Evolutionary conservation across 2,888 invertebrate species (phyloP).

Genomic region (Drosophila infuscata): DNA sequence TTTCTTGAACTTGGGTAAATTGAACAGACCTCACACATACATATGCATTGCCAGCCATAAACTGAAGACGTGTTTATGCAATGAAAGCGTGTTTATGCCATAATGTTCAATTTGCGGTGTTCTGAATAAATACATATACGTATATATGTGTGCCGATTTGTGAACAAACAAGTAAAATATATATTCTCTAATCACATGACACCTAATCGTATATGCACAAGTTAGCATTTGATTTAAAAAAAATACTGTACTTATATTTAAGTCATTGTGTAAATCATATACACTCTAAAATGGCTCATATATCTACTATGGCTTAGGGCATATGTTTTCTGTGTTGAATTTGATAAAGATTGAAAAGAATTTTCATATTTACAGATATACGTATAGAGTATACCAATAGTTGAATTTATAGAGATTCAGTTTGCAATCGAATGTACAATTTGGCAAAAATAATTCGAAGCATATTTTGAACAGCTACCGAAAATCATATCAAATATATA

Average conservation of each 20-base stretch:
- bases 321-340: background rate
- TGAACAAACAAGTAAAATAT: background rate
- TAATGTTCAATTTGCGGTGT: background rate
- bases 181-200: background rate
- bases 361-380: background rate
- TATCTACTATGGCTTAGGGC: too few relatives aligned
- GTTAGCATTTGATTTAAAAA: background rate
- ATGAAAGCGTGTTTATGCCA: background rate
- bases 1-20: constrained; percentile 6
- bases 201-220: background rate
- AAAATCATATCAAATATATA: constrained; percentile 16
- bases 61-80: constrained; percentile 19
- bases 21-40: constrained; percentile 16
- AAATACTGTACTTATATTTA: background rate
- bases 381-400: background rate
- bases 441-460: background rate
- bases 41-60: constrained; percentile 1
- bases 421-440: background rate
- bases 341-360: background rate
- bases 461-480: background rate
- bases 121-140: background rate
- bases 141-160: background rate
- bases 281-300: too few relatives aligned
- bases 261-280: background rate
- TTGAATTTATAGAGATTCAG: background rate